Evolutionary conservation across 2,888 invertebrate species (phyloP).

Genomic region (Eupeodes luniger): DNA sequence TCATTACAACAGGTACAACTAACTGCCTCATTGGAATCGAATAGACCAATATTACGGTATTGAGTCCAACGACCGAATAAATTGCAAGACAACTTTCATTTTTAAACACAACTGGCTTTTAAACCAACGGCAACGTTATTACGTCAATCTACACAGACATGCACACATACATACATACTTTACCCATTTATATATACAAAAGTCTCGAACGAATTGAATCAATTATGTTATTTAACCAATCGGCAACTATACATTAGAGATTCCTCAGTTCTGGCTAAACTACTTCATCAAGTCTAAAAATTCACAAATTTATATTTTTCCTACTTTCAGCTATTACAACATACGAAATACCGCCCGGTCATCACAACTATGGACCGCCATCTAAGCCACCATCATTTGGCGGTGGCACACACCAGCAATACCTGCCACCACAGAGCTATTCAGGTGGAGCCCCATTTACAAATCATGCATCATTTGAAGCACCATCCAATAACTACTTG

Average conservation of each 20-base stretch:
- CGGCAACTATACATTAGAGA: constrained; percentile 3
- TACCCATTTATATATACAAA: neutral
- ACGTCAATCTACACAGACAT: constrained; percentile 36
- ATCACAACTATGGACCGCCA: constrained; percentile 83
- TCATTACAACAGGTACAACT: constrained; percentile 17
- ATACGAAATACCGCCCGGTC: constrained; percentile 82
- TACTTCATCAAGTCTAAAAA: neutral
- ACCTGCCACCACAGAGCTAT: constrained; percentile 80
- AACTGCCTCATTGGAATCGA: constrained; percentile 17
- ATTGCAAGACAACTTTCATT: constrained; percentile 70
- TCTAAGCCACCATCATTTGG: constrained; percentile 82
- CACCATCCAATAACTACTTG: constrained; percentile 82
- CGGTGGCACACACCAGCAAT: constrained; percentile 81
- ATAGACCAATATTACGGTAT: constrained; percentile 33
- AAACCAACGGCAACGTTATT: constrained; percentile 16
- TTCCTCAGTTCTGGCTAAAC: constrained; percentile 14
- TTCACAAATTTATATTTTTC: constrained; percentile 18
- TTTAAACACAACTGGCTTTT: constrained; percentile 55
- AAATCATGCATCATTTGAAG: constrained; percentile 83
- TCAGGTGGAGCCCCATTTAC: constrained; percentile 81
- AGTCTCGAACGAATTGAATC: constrained; percentile 22
- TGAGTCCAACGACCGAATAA: constrained; percentile 67
- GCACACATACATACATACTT: neutral
- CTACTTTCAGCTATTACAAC: constrained; percentile 81
- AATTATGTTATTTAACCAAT: constrained; percentile 60